A percentile compares a stretch with the other conserved stretches of the same genome.
These are phyloP conservation scores for Agriotes lineatus DNA, from an alignment of 2,888 invertebrate genomes.

Conservation along the genomic window DNA sequence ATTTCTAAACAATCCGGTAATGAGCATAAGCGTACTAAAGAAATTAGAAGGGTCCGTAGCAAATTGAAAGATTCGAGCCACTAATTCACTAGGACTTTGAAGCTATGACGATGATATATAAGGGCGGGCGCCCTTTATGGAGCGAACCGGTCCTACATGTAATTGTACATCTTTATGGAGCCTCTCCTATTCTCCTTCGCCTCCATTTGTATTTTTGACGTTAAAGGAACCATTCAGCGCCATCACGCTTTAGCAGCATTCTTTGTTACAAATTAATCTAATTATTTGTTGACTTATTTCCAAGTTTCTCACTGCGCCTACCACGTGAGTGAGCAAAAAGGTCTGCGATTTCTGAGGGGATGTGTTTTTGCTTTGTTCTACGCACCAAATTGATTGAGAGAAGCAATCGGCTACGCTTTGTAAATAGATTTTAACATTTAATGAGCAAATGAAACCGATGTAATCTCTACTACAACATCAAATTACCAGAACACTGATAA, in stretches of 20 bases:
- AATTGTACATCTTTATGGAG: slow-evolving; percentile 27
- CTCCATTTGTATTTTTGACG: slow-evolving; percentile 22
- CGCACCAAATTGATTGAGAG: too few relatives aligned
- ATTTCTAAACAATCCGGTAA: slow-evolving; percentile 16
- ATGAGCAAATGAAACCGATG: too few relatives aligned
- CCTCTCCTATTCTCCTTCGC: slow-evolving; percentile 14
- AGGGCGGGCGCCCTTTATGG: slow-evolving; percentile 5
- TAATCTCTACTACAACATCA: too few relatives aligned
- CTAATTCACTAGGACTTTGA: slow-evolving; percentile 32
- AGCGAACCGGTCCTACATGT: slow-evolving; percentile 22
- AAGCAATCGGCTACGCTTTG: too few relatives aligned
- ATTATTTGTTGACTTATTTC: too few relatives aligned
- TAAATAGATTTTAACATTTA: too few relatives aligned
- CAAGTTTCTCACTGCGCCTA: too few relatives aligned
- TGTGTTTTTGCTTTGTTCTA: too few relatives aligned
- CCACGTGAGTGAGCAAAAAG: too few relatives aligned
- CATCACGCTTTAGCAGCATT: slow-evolving; percentile 17
- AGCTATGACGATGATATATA: slow-evolving; percentile 24
- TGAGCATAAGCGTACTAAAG: slow-evolving; percentile 17
- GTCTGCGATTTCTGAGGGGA: too few relatives aligned
- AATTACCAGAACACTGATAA: too few relatives aligned
- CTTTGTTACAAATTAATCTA: slow-evolving; percentile 33
- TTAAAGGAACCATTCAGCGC: slow-evolving; percentile 25
- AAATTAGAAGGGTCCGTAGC: slow-evolving; percentile 28
- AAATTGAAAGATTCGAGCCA: slow-evolving; percentile 34